Evolutionary conservation across 2,113 vertebrate species (phyloP).

Genomic region (Daphoenositta chrysoptera): DNA sequence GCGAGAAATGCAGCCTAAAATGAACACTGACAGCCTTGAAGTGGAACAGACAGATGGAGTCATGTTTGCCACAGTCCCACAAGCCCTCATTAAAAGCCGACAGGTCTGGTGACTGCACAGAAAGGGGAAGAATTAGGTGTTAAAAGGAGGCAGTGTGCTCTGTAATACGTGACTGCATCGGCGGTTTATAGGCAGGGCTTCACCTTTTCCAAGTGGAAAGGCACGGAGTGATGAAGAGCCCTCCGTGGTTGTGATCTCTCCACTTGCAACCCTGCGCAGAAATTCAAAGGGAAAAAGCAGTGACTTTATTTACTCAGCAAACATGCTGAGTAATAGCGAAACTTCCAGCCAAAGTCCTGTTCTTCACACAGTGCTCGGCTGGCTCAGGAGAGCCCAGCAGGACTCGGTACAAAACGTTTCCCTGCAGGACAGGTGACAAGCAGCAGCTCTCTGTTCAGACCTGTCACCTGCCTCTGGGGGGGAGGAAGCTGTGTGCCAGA

Average conservation of each 20-base stretch:
- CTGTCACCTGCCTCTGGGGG: background rate
- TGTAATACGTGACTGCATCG: background rate
- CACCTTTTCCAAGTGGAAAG: constrained; percentile 16
- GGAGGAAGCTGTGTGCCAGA: background rate
- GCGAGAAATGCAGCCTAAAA: background rate
- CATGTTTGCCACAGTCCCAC: constrained; percentile 27
- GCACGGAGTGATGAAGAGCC: background rate
- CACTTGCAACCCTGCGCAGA: background rate
- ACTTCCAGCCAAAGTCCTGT: background rate
- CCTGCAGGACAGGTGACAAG: background rate
- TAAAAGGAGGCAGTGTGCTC: background rate
- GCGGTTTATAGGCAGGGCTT: background rate
- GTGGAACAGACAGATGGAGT: constrained; percentile 52
- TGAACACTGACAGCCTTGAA: constrained; percentile 46
- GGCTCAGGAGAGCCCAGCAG: background rate
- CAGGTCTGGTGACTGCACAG: constrained; percentile 31
- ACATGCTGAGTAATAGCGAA: background rate
- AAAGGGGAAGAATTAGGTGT: constrained; percentile 24
- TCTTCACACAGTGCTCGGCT: background rate
- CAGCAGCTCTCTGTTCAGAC: background rate
- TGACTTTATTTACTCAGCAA: constrained; percentile 2
- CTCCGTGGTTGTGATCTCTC: background rate
- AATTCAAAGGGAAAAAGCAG: constrained; percentile 4
- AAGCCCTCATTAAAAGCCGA: constrained; percentile 26
- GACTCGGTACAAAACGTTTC: background rate